Percentiles rank a stretch among this genome's conserved stretches.
phyloP scores from a whole-genome alignment of 1,140 invertebrate species.

The Drosophila kurseongensis region DNA sequence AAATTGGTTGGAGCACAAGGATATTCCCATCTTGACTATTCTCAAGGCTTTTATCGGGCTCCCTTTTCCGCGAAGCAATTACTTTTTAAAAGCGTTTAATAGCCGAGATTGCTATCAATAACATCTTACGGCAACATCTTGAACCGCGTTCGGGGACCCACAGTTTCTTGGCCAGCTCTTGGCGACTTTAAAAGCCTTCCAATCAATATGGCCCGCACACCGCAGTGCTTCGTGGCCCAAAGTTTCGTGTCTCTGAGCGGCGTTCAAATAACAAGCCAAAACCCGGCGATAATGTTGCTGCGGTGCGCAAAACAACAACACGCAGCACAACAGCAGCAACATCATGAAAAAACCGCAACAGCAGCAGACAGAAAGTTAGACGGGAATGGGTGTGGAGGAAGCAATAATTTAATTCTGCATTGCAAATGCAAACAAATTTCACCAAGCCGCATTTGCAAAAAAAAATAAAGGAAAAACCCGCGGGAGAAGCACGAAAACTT shows the following conservation, averaged over 20 bases:
- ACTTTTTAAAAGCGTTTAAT: slow-evolving; percentile 16
- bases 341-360: slow-evolving; percentile 42
- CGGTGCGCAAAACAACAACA: slow-evolving; percentile 67
- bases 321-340: slow-evolving; percentile 32
- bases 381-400: slow-evolving; percentile 50
- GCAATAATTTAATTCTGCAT: slow-evolving; percentile 82
- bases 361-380: slow-evolving; percentile 39
- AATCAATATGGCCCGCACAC: slow-evolving; percentile 67
- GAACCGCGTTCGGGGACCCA: slow-evolving; percentile 19
- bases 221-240: slow-evolving; percentile 40
- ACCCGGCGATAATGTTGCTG: slow-evolving; percentile 75
- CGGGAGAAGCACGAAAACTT: slow-evolving; percentile 58
- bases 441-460: slow-evolving; percentile 66
- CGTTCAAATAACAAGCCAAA: slow-evolving; percentile 67
- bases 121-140: slow-evolving; percentile 21
- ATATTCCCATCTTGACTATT: background rate
- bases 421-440: slow-evolving; percentile 82
- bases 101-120: slow-evolving; percentile 22
- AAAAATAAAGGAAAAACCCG: background rate
- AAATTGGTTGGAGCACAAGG: background rate
- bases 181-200: slow-evolving; percentile 40
- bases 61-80: background rate
- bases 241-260: slow-evolving; percentile 41
- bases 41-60: background rate
- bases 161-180: slow-evolving; percentile 13